Percentiles rank a stretch among this genome's conserved stretches.
Evolutionary conservation across 1,140 invertebrate genomes (phyloP).

Genomic region (Polyergus mexicanus): DNA sequence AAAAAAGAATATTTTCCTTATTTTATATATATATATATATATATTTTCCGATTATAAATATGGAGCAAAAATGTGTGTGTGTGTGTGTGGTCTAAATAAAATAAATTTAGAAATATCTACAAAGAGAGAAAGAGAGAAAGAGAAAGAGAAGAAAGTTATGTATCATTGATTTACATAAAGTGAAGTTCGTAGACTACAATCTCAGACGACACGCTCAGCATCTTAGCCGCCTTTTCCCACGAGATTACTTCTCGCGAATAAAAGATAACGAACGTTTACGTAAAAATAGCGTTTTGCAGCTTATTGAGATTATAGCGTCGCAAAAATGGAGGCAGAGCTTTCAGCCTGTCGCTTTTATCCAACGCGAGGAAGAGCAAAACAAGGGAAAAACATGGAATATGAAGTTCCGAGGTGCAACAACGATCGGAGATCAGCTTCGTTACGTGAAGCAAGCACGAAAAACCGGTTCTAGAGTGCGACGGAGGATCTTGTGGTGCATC

Average conservation of each 20-base stretch:
- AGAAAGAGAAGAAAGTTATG: background rate
- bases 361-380: background rate
- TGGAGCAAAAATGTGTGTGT: background rate
- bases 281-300: background rate
- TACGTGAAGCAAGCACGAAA: slow-evolving; percentile 55
- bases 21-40: background rate
- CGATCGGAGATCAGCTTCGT: slow-evolving; percentile 46
- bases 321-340: background rate
- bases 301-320: background rate
- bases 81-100: background rate
- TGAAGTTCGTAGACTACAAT: slow-evolving; percentile 27
- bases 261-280: slow-evolving; percentile 28
- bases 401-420: slow-evolving; percentile 35
- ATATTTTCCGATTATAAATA: background rate
- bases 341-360: slow-evolving; percentile 16
- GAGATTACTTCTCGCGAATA: slow-evolving; percentile 43
- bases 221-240: slow-evolving; percentile 9
- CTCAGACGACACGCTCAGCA: slow-evolving; percentile 5
- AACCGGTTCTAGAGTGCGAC: slow-evolving; percentile 65
- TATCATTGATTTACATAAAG: slow-evolving; percentile 32
- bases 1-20: background rate
- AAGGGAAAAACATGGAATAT: slow-evolving; percentile 55
- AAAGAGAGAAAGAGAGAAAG: background rate
- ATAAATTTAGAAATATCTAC: background rate
- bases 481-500: slow-evolving; percentile 64